Conservation (phyloP, 2,888 invertebrate species). For the Noctua janthina region DNA sequence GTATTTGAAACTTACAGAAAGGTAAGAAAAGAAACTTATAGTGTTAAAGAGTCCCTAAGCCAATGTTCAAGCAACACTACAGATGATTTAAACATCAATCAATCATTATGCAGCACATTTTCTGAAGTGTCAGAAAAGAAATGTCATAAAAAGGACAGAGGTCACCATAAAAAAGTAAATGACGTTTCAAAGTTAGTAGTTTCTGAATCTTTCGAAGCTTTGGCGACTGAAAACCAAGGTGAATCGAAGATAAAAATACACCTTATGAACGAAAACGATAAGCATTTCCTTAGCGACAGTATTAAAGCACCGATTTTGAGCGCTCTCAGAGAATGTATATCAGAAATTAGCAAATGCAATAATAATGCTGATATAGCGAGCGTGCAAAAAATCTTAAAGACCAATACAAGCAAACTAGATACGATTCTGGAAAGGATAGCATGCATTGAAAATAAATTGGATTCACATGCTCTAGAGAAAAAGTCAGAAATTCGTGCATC, state of each 20-base stretch:
- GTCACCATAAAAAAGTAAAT: constrained; percentile 62
- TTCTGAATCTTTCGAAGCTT: constrained; percentile 83
- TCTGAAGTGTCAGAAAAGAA: constrained; percentile 82
- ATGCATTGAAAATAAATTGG: constrained; percentile 78
- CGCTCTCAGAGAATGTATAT: constrained; percentile 80
- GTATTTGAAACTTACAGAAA: constrained; percentile 72
- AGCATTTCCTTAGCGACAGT: constrained; percentile 78
- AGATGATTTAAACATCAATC: constrained; percentile 82
- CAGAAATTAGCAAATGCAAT: constrained; percentile 72
- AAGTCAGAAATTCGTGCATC: constrained; percentile 8
- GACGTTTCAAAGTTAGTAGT: constrained; percentile 70
- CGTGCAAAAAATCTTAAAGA: constrained; percentile 74
- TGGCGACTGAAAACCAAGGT: constrained; percentile 78
- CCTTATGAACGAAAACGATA: constrained; percentile 84
- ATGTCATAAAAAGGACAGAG: constrained; percentile 70
- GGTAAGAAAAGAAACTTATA: constrained; percentile 73
- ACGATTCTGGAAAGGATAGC: constrained; percentile 77
- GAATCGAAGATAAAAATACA: constrained; percentile 83
- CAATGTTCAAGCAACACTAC: constrained; percentile 80
- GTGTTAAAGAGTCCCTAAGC: constrained; percentile 74
- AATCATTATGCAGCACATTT: constrained; percentile 79
- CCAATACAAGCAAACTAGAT: constrained; percentile 78
- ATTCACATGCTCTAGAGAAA: constrained; percentile 43
- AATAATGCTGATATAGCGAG: constrained; percentile 70
- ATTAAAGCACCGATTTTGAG: constrained; percentile 81